Base-by-base conservation (phyloP, 2,797 vertebrate genomes). In the Lemur catta region DNA sequence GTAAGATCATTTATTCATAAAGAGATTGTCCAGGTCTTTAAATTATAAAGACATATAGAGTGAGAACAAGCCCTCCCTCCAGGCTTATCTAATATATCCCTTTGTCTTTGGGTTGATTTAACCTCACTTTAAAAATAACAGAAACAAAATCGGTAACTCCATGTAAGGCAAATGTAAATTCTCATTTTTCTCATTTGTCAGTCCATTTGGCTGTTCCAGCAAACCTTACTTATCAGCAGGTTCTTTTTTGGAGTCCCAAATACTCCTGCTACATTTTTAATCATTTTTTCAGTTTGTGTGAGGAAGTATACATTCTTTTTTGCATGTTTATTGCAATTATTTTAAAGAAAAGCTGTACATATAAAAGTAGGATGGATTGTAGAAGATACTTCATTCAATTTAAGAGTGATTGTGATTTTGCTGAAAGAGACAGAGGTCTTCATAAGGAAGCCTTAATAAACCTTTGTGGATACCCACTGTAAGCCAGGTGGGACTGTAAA, bases 351-450 rank as follows among this genome's bases (percentile, higher is more conserved):
- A n/a, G n/a, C 41, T 84, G 0, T 88, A 67, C 85, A 61, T 90
- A 43, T 96, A 69, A 93, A 93, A 90, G 38, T 88, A 85, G 55
- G 93, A 75, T 41, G 46, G 52, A 84, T 43, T 85, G 33, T 52
- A 92, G 52, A 76, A 91, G 46, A 12, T 84, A 87, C 69, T 94
- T 91, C 28, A 71, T 71, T 75, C 79, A 86, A 89, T 71, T 92
- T 93, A 88, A 84, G 65, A 95, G 35, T 80, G 30, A n/a, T 41
- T 93, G 57, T 96, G 80, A 95, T 78, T 95, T 91, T 93, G 20
- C 84, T 82, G 55, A 92, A 65, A 89, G 61, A 94, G 63, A 81
- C 92, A 80, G 48, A 94, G 17, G 28, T 93, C 84, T 96, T 93
- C 30, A 11, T 89, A 93, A 92, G 46, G 57, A 94, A 92, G 57